These are phyloP conservation scores for Heterodera carotae DNA, from an alignment of 1,140 invertebrate genomes.

Conservation along the genomic window DNA sequence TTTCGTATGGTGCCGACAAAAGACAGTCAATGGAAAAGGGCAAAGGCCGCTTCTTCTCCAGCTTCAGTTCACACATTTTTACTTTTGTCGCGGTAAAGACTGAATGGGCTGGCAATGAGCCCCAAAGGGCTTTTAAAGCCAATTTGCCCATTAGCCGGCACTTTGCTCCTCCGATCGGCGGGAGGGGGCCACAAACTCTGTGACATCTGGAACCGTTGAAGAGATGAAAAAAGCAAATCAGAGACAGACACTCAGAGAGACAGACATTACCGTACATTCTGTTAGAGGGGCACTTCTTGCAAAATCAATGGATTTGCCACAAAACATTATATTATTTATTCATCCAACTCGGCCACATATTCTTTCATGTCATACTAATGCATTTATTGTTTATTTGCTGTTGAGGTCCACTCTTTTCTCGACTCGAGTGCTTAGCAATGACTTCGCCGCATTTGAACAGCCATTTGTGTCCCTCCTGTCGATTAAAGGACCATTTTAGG, in stretches of 20 bases:
- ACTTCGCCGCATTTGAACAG: too few relatives aligned
- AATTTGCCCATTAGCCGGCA: constrained; percentile 23
- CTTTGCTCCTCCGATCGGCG: constrained; percentile 9
- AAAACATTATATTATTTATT: too few relatives aligned
- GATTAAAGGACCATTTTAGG: too few relatives aligned
- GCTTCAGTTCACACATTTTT: neutral
- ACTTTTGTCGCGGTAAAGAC: constrained; percentile 13
- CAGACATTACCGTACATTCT: neutral
- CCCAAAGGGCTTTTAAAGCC: constrained; percentile 17
- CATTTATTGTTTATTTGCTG: neutral
- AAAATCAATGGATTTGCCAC: too few relatives aligned
- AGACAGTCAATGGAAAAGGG: constrained; percentile 25
- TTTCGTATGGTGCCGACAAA: neutral
- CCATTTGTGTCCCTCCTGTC: too few relatives aligned
- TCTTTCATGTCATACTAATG: too few relatives aligned
- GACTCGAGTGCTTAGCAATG: too few relatives aligned
- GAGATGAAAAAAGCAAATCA: neutral
- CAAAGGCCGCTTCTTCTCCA: neutral
- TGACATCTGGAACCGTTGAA: neutral
- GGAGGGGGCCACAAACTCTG: neutral
- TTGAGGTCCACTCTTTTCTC: too few relatives aligned
- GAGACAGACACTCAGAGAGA: neutral
- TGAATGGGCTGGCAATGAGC: constrained; percentile 12
- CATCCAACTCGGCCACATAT: too few relatives aligned
- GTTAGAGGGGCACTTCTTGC: too few relatives aligned